Conservation (phyloP, 2,797 vertebrate genomes). For the Enteromius trimaculatus region DNA sequence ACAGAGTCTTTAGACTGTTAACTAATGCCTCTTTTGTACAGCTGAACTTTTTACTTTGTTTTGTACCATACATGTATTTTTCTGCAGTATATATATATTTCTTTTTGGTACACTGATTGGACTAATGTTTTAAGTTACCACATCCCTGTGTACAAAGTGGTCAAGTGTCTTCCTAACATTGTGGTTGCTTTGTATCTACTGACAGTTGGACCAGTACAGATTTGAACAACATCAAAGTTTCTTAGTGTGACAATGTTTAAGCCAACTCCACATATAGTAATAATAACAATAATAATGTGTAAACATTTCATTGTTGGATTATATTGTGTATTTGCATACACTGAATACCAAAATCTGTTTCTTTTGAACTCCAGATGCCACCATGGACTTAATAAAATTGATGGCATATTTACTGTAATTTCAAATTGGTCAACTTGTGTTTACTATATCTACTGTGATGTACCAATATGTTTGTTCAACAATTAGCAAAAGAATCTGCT, state of each 20-base stretch:
- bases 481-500: neutral
- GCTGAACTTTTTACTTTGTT: conserved; percentile 40
- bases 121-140: conserved; percentile 10
- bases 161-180: neutral
- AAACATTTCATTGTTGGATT: neutral
- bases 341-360: neutral
- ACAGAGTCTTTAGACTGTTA: conserved; percentile 15
- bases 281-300: neutral
- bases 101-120: conserved; percentile 12
- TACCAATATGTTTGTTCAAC: neutral
- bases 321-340: neutral
- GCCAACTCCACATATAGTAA: neutral
- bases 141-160: conserved; percentile 3
- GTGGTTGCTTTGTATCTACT: neutral
- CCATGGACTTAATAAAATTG: conserved; percentile 44
- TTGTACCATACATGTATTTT: conserved; percentile 31
- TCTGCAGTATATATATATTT: neutral
- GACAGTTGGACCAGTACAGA: neutral
- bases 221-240: neutral
- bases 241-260: neutral
- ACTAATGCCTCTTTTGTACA: conserved; percentile 24
- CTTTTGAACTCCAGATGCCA: neutral
- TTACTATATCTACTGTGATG: neutral
- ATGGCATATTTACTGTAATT: neutral
- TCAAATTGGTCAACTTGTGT: neutral